These are phyloP conservation scores for Acronicta aceris DNA, from an alignment of 2,888 invertebrate species.

Conservation along the genomic window DNA sequence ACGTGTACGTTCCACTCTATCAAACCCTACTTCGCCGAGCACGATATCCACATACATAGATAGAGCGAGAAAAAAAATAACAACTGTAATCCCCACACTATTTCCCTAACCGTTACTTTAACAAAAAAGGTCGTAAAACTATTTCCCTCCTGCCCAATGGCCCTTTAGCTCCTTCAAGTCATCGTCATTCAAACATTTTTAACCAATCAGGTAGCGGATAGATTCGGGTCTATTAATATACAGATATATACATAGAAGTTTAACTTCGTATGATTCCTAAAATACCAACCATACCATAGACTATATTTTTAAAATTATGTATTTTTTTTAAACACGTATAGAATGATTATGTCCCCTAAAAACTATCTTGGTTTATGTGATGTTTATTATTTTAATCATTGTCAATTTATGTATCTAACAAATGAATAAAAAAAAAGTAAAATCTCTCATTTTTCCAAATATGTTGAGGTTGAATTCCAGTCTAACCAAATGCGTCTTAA, in stretches of 20 bases:
- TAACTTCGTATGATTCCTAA: not conserved
- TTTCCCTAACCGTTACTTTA: not conserved
- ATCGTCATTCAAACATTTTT: constrained; percentile 31
- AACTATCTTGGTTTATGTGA: too few relatives aligned
- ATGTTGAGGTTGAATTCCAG: too few relatives aligned
- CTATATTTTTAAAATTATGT: too few relatives aligned
- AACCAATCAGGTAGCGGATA: constrained; percentile 46
- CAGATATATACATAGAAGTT: constrained; percentile 16
- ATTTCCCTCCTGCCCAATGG: constrained; percentile 11
- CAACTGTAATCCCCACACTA: constrained; percentile 9
- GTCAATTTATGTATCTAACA: too few relatives aligned
- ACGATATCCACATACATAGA: not conserved
- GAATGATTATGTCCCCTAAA: too few relatives aligned
- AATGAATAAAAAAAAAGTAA: too few relatives aligned
- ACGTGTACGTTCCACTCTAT: not conserved
- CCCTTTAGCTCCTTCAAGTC: constrained; percentile 44
- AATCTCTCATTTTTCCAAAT: too few relatives aligned
- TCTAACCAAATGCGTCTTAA: too few relatives aligned
- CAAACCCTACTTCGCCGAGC: not conserved
- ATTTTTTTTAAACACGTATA: too few relatives aligned
- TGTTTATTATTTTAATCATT: too few relatives aligned
- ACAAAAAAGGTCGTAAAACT: constrained; percentile 16
- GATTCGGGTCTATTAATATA: constrained; percentile 35
- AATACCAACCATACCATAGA: too few relatives aligned
- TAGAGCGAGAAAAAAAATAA: constrained; percentile 2